A percentile compares a stretch with the other conserved stretches of the same genome.
phyloP scores from a whole-genome alignment of 2,113 vertebrate genomes.

The Atrichornis clamosus region DNA sequence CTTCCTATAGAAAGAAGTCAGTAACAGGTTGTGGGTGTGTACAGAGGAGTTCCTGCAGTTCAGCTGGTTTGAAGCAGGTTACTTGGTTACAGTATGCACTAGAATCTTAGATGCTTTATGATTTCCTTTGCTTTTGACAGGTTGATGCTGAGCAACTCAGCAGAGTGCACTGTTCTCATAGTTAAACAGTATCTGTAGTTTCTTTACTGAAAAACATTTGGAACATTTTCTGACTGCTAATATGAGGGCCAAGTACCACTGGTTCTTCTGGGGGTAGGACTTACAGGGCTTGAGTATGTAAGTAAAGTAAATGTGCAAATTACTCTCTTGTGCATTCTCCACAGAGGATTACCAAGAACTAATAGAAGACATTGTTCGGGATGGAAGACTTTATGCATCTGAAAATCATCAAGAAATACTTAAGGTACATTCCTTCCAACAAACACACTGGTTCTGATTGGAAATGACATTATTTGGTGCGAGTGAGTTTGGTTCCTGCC shows the following conservation, averaged over 20 bases:
- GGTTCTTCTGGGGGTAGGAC: not conserved
- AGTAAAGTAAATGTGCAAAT: not conserved
- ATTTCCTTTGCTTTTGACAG: not conserved
- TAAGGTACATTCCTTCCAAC: constrained; percentile 76
- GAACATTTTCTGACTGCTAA: not conserved
- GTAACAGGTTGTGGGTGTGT: not conserved
- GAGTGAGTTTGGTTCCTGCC: not conserved
- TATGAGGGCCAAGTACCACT: not conserved
- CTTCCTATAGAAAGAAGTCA: not conserved
- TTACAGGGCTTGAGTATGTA: not conserved
- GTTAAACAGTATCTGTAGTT: not conserved
- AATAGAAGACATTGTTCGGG: constrained; percentile 97
- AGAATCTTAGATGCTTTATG: not conserved
- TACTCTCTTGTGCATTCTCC: constrained; percentile 48
- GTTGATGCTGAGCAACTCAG: not conserved
- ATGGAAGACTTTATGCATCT: constrained; percentile 95
- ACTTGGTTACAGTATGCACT: not conserved
- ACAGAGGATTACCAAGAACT: constrained; percentile 97
- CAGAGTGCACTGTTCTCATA: not conserved
- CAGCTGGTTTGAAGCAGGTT: not conserved
- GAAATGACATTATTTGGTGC: not conserved
- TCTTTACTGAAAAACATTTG: not conserved
- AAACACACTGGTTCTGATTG: not conserved
- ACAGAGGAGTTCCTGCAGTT: not conserved
- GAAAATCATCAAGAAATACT: constrained; percentile 99